Percentiles rank a stretch among this genome's conserved stretches.
Evolutionary conservation across 2,113 vertebrate genomes (phyloP).

Genomic region (Apteryx mantelli): DNA sequence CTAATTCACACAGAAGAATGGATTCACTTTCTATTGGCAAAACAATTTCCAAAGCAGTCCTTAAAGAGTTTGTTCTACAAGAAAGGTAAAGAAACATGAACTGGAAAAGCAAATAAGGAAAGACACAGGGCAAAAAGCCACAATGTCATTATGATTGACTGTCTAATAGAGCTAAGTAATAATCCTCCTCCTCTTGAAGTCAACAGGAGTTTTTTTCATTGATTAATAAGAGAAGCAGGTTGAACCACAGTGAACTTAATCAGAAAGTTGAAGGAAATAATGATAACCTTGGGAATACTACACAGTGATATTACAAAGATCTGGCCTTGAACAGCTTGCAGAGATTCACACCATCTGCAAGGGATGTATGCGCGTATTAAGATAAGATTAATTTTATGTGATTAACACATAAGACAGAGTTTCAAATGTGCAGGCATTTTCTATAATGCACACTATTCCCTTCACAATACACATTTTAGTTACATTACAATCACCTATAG

Average conservation of each 20-base stretch:
- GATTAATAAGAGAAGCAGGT: not conserved
- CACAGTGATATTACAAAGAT: not conserved
- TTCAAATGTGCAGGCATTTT: not conserved
- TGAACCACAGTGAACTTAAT: not conserved
- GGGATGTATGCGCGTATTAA: not conserved
- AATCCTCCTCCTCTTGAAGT: not conserved
- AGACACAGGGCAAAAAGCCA: not conserved
- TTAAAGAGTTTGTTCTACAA: slow-evolving; percentile 83
- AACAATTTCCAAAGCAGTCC: slow-evolving; percentile 80
- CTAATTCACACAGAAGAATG: slow-evolving; percentile 73
- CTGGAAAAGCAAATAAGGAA: not conserved
- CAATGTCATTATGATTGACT: not conserved
- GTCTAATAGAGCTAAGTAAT: not conserved
- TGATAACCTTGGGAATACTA: not conserved
- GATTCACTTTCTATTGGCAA: slow-evolving; percentile 83
- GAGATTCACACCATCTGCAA: not conserved
- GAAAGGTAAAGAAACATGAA: slow-evolving; percentile 28
- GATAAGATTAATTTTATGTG: not conserved
- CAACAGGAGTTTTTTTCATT: not conserved
- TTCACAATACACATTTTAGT: not conserved
- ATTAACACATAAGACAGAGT: not conserved
- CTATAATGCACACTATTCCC: not conserved
- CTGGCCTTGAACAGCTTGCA: not conserved
- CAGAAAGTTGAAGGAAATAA: not conserved
- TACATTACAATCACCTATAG: not conserved